phyloP scores from a whole-genome alignment of 2,113 vertebrate genomes.

The Platanista minor region DNA sequence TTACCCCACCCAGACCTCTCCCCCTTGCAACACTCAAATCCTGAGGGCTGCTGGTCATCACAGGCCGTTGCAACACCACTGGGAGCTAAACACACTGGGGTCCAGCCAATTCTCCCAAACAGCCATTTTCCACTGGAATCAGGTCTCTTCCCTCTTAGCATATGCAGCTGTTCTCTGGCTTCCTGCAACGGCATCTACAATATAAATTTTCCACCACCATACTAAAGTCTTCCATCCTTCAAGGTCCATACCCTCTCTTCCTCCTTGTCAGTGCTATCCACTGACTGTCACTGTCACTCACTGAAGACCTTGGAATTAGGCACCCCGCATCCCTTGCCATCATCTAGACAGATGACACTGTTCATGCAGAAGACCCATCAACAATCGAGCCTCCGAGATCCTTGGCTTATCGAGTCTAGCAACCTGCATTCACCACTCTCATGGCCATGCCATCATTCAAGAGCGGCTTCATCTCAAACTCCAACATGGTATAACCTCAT shows the following conservation, averaged over 20 bases:
- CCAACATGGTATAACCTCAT: fast-evolving
- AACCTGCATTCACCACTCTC: background rate
- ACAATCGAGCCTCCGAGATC: background rate
- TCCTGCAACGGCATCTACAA: background rate
- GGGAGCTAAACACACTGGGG: background rate
- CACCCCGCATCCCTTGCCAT: background rate
- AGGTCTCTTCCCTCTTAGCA: background rate
- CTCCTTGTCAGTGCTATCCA: background rate
- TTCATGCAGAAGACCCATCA: background rate
- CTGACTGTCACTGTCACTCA: background rate
- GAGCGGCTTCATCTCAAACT: background rate
- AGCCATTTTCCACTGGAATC: background rate
- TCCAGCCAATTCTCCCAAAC: background rate
- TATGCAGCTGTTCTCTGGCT: background rate
- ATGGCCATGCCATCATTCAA: fast-evolving
- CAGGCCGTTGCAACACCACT: background rate
- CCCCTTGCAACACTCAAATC: background rate
- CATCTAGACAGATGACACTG: background rate
- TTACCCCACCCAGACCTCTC: background rate
- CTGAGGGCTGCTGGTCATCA: background rate
- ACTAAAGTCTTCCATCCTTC: background rate
- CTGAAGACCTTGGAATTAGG: background rate
- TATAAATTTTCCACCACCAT: background rate
- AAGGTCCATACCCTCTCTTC: background rate
- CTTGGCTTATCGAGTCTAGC: background rate